A percentile compares a stretch with the other conserved stretches of the same genome.
Conservation (phyloP, 2,888 invertebrate genomes). For the Nomada fucata region DNA sequence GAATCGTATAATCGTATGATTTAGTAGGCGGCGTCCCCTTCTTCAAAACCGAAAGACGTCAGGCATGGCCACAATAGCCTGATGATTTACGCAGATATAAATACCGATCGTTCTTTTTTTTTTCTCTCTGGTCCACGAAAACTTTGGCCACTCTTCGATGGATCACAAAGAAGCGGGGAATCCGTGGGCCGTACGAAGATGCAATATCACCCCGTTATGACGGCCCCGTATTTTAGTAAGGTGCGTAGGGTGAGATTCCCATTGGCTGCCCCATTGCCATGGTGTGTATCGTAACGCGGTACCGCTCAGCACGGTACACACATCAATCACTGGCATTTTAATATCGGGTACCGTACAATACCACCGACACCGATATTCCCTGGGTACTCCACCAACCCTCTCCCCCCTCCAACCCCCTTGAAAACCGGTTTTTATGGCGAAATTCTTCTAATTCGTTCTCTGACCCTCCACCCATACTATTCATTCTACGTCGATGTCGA, state of each 20-base stretch:
- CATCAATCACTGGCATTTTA: slow-evolving; percentile 84
- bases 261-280: slow-evolving; percentile 63
- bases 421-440: slow-evolving; percentile 77
- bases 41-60: slow-evolving; percentile 35
- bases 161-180: slow-evolving; percentile 64
- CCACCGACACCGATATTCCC: slow-evolving; percentile 76
- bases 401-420: slow-evolving; percentile 30
- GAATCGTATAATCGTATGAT: slow-evolving; percentile 56
- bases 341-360: slow-evolving; percentile 83
- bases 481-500: slow-evolving; percentile 21
- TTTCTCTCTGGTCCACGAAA: slow-evolving; percentile 28
- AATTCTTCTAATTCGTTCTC: slow-evolving; percentile 81
- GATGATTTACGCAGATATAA: slow-evolving; percentile 78
- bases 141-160: slow-evolving; percentile 59
- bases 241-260: slow-evolving; percentile 70
- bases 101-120: slow-evolving; percentile 71
- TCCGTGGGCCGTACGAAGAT: slow-evolving; percentile 73
- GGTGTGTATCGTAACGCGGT: slow-evolving; percentile 65
- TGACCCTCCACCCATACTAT: slow-evolving; percentile 8
- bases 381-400: slow-evolving; percentile 55
- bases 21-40: slow-evolving; percentile 52
- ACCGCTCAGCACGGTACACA: slow-evolving; percentile 82
- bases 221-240: slow-evolving; percentile 79
- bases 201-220: slow-evolving; percentile 81
- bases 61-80: slow-evolving; percentile 58